Evolutionary conservation across 2,113 vertebrate genomes (phyloP).

Genomic region (Protomyctophum bolini): DNA sequence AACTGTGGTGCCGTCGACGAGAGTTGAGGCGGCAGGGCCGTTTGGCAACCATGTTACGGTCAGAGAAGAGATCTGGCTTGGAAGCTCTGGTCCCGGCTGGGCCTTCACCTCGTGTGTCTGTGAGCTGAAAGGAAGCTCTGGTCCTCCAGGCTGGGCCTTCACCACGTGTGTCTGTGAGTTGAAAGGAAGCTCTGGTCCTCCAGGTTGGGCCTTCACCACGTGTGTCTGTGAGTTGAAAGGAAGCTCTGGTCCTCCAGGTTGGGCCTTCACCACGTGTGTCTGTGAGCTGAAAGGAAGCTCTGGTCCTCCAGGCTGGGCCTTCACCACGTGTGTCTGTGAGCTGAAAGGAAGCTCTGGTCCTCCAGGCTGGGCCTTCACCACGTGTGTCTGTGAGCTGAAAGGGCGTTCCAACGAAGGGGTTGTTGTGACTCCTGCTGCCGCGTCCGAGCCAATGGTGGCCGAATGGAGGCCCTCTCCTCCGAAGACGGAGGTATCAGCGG

Average conservation of each 20-base stretch:
- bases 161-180: constrained; percentile 54
- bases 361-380: constrained; percentile 21
- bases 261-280: constrained; percentile 39
- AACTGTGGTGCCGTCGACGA: constrained; percentile 5
- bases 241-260: not conserved
- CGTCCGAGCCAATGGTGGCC: constrained; percentile 47
- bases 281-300: constrained; percentile 33
- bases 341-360: not conserved
- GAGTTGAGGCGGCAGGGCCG: not conserved
- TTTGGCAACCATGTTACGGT: constrained; percentile 25
- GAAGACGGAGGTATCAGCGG: constrained; percentile 32
- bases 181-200: not conserved
- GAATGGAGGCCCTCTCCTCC: constrained; percentile 39
- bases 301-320: constrained; percentile 14
- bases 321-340: constrained; percentile 51
- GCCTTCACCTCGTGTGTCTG: constrained; percentile 46
- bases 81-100: not conserved
- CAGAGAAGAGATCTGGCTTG: constrained; percentile 37
- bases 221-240: constrained; percentile 55
- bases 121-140: constrained; percentile 33
- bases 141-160: constrained; percentile 19
- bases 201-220: constrained; percentile 23
- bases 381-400: constrained; percentile 55
- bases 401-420: constrained; percentile 36
- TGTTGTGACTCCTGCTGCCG: constrained; percentile 35